Base-by-base conservation (phyloP, 2,888 invertebrate species). In the Monoplex corrugatus region DNA sequence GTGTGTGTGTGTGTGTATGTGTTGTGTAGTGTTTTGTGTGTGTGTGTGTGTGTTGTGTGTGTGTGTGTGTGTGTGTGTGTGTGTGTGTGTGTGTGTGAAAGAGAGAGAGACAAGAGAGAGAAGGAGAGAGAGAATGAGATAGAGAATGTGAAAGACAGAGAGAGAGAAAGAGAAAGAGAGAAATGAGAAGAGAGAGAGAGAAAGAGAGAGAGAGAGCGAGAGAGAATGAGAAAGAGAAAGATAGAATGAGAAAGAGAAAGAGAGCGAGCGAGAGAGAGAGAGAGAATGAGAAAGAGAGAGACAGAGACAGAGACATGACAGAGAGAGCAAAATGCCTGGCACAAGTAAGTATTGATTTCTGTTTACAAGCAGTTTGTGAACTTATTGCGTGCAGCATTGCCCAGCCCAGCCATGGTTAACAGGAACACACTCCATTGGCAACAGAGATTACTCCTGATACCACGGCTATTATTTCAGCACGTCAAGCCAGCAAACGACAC, bases 41-140 rank as follows among this genome's bases (percentile, higher is more conserved):
- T 80, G 35, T 80, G 80, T 80, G 35, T 80, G 80, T 82, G 6
- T 82, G 43, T 13, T 50, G 50, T 50, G 1, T 80, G 80, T 80
- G 85, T 45, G 57, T 85, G 50, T 85, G 57, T 45, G 85, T 19
- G 5, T 85, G 57, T 57, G 35, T 57, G 50, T 38, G 35, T 44
- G 44, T 80, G 38, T 80, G 80, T n/a, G 23, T 50, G 50, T 50
- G 23, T 50, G 50, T 50, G 50, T 50, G 19, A 50, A 50, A 19
- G 50, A 50, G 19, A 50, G 13, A 50, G 19, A 10, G 19, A 50
- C 50, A 50, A 50, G 19, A 50, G 19, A 50, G 19, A 50, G 50
- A 50, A 19, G 19, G 13, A 19, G 19, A 50, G 13, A 50, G 50
- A 50, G 50, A 50, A 19, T 13, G 50, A 50, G 50, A 50, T 10